Percentiles rank a stretch among this genome's conserved stretches.
These are phyloP conservation scores for Drosophila obscura DNA, from an alignment of 1,140 invertebrate genomes.

Conservation along the genomic window DNA sequence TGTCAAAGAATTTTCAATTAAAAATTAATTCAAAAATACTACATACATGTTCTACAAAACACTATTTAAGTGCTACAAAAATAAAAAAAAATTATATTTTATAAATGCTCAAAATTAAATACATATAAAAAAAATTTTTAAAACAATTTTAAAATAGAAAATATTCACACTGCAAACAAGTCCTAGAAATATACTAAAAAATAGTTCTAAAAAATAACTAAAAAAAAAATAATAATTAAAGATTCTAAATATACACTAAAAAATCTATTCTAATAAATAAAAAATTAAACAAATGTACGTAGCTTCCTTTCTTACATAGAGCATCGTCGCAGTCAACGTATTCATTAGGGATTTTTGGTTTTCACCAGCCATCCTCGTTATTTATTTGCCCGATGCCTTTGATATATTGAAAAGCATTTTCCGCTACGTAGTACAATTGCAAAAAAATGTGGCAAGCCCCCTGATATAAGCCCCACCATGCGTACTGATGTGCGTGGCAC, in stretches of 20 bases:
- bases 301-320: not conserved
- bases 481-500: constrained; percentile 30
- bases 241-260: too few relatives aligned
- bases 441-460: constrained; percentile 49
- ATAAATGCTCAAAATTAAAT: not conserved
- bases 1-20: not conserved
- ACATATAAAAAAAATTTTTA: not conserved
- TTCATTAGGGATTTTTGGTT: constrained; percentile 2
- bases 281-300: not conserved
- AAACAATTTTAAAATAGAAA: not conserved
- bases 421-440: constrained; percentile 61
- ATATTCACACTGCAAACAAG: not conserved
- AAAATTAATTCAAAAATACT: not conserved
- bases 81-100: not conserved
- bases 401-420: constrained; percentile 77
- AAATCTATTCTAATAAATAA: too few relatives aligned
- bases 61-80: not conserved
- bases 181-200: not conserved
- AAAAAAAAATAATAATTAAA: not conserved
- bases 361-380: constrained; percentile 26
- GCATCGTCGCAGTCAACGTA: constrained; percentile 10
- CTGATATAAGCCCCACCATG: constrained; percentile 11
- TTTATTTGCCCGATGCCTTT: constrained; percentile 60
- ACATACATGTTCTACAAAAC: not conserved
- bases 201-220: not conserved